Base-by-base conservation (phyloP, 2,888 invertebrate genomes). In the Epirrhoe alternata region DNA sequence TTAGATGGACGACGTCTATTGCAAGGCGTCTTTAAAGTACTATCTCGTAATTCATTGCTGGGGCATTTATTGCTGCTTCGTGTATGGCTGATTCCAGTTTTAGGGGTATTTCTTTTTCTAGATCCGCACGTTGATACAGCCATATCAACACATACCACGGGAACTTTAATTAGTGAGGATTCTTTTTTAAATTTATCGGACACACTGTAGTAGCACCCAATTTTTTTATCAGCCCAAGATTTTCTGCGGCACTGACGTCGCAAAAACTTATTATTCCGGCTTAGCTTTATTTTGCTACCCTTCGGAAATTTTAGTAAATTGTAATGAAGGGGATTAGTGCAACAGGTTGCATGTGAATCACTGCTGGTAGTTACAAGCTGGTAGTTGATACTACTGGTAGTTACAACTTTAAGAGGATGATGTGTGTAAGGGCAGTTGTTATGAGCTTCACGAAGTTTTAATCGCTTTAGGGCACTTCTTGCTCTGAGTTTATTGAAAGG, bases 401-500 rank as follows among this genome's bases (percentile, higher is more conserved):
- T 47, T 6, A 65, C 16, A 1, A 65, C 42, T 65, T 60, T 65
- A 6, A 60, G 51, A 31, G 53, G 35, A 35, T 56, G 42, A 55
- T 60, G 60, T 31, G 14, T 50, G 33, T 42, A 38, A 38, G 59
- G 53, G 38, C 52, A 58, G 33, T 16, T 49, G 14, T 5, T 58
- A 8, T 7, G 35, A 1, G 24, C 53, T 50, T 58, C 53, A 14
- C 14, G 14, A 17, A 51, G 10, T 35, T 42, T 58, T 30, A 55
- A 62, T 45, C 58, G 50, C 24, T 55, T 66, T 45, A 35, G 42
- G 30, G 33, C 42, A 30, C 14, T 50, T 57, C 65, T 50, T 56
- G 53, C 58, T 57, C 30, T 69, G 1, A 69, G 10, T 38, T 68
- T 74, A 57, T 66, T 69, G 6, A 75, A 64, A 6, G 56, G 53